These are phyloP conservation scores for Lasioglossum albipes DNA, from an alignment of 1,140 invertebrate species.

Conservation along the genomic window DNA sequence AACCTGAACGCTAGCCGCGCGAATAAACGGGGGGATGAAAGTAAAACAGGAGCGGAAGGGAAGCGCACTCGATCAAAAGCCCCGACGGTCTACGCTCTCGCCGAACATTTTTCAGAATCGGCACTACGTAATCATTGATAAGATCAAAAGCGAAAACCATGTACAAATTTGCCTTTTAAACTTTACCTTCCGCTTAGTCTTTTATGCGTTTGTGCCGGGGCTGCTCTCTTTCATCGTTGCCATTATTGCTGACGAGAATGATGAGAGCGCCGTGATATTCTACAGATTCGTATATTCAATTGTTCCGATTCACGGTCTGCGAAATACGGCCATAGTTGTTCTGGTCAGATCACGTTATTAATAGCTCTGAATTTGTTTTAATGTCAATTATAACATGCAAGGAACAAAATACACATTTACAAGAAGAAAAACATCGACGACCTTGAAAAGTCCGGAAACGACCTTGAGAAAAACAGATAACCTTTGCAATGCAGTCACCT, in stretches of 20 bases:
- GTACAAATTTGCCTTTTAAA: slow-evolving; percentile 43
- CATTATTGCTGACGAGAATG: slow-evolving; percentile 22
- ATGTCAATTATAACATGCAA: no score
- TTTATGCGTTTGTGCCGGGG: slow-evolving; percentile 20
- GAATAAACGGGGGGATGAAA: not conserved
- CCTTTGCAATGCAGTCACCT: no score
- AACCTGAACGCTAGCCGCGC: not conserved
- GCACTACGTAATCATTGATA: slow-evolving; percentile 33
- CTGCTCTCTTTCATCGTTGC: slow-evolving; percentile 25
- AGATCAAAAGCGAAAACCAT: slow-evolving; percentile 34
- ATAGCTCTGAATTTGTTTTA: no score
- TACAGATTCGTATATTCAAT: no score
- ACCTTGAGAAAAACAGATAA: no score
- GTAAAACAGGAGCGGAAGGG: not conserved
- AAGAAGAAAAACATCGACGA: no score
- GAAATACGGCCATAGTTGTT: no score
- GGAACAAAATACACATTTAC: no score
- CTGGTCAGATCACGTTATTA: no score
- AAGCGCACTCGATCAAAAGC: slow-evolving; percentile 12
- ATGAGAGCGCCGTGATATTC: not conserved
- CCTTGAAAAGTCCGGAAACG: no score
- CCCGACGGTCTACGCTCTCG: not conserved
- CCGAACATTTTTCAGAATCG: slow-evolving; percentile 35
- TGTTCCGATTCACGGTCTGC: no score
- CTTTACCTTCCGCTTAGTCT: slow-evolving; percentile 30